Conservation (phyloP, 2,797 vertebrate genomes). For the Alcedo atthis region DNA sequence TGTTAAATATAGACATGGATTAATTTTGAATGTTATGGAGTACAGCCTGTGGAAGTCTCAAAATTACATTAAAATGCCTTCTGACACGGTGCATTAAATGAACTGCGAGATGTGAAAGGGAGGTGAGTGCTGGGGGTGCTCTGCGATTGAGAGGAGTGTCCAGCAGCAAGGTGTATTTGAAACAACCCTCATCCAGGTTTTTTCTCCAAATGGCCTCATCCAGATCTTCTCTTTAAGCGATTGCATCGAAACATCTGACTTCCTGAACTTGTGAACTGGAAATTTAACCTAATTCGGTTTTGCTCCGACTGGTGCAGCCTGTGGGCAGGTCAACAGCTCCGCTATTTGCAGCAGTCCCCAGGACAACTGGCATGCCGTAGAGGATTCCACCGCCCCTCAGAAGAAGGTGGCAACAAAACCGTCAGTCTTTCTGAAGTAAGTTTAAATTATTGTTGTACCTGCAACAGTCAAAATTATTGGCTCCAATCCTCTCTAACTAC, state of each 20-base stretch:
- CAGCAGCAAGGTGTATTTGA: not conserved
- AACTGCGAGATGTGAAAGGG: not conserved
- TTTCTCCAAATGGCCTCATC: not conserved
- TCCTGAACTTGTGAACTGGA: constrained; percentile 28
- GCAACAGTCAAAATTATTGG: not conserved
- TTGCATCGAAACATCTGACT: not conserved
- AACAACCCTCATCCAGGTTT: not conserved
- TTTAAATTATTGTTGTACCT: not conserved
- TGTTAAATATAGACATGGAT: not conserved
- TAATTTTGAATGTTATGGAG: not conserved
- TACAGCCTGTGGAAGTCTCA: not conserved
- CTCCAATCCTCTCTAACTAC: not conserved
- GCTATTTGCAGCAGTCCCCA: not conserved
- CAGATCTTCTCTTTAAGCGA: not conserved
- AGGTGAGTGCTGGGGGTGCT: not conserved
- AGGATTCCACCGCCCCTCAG: not conserved
- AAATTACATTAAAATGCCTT: not conserved
- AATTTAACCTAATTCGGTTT: not conserved
- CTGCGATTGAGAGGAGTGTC: accelerated
- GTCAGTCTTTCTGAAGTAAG: not conserved
- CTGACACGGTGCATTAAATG: not conserved
- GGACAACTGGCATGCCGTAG: not conserved
- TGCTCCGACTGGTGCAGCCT: not conserved
- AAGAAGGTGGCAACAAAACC: not conserved
- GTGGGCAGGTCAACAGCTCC: not conserved